Percentiles rank a stretch among this genome's conserved stretches.
Conservation (phyloP, 2,888 invertebrate genomes). For the Tenthredo livida region DNA sequence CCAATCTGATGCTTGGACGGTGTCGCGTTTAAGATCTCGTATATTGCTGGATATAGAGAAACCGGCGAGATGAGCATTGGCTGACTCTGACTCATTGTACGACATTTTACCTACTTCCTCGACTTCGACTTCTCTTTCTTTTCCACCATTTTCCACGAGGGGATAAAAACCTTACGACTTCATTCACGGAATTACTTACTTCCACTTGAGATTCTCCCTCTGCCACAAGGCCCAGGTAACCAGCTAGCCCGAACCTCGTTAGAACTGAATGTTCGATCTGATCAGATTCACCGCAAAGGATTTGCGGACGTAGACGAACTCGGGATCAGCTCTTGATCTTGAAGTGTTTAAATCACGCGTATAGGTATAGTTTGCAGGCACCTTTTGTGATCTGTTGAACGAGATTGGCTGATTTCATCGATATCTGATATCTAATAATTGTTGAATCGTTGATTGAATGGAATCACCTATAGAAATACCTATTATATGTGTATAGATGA, state of each 20-base stretch:
- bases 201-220: background rate
- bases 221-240: background rate
- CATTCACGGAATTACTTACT: slow-evolving; percentile 21
- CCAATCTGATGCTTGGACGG: slow-evolving; percentile 41
- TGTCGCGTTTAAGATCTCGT: slow-evolving; percentile 35
- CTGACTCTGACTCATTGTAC: slow-evolving; percentile 43
- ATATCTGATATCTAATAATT: slow-evolving; percentile 6
- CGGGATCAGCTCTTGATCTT: slow-evolving; percentile 30
- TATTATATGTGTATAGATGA: background rate
- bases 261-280: slow-evolving; percentile 15
- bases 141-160: background rate
- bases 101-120: slow-evolving; percentile 1
- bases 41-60: slow-evolving; percentile 29
- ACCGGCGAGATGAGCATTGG: slow-evolving; percentile 18
- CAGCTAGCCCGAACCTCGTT: background rate
- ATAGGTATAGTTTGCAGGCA: background rate
- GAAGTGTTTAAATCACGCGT: slow-evolving; percentile 10
- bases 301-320: slow-evolving; percentile 36
- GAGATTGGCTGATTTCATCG: slow-evolving; percentile 13
- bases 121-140: background rate
- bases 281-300: slow-evolving; percentile 37
- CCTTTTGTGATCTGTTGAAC: slow-evolving; percentile 5
- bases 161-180: slow-evolving; percentile 30
- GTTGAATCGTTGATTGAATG: background rate
- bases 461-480: background rate